These are phyloP conservation scores for Semotilus atromaculatus DNA, from an alignment of 2,797 vertebrate species.

Conservation along the genomic window DNA sequence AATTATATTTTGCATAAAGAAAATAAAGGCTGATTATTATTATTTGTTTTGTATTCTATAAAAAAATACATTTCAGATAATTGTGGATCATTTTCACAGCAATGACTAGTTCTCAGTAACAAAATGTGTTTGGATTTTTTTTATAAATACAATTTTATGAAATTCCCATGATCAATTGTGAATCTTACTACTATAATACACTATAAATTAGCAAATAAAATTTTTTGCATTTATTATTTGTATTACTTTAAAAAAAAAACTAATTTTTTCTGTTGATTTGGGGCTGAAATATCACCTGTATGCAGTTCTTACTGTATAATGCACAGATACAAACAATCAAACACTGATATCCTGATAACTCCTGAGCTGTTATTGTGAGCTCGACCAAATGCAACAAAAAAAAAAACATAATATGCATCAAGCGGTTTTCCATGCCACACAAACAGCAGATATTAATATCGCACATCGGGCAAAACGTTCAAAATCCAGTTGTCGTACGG, in stretches of 20 bases:
- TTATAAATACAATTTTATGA: not conserved
- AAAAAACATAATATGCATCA: constrained; percentile 28
- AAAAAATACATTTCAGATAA: not conserved
- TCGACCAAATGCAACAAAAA: not conserved
- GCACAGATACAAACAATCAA: not conserved
- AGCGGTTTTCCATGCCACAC: not conserved
- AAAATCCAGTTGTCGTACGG: constrained; percentile 31
- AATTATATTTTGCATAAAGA: not conserved
- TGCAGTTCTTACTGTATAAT: not conserved
- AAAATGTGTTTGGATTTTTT: not conserved
- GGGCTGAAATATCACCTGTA: not conserved
- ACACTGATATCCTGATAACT: not conserved
- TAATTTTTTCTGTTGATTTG: not conserved
- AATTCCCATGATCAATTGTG: constrained; percentile 1
- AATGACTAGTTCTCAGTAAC: not conserved
- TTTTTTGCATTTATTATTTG: not conserved
- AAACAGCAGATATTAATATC: constrained; percentile 25
- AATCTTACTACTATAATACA: not conserved
- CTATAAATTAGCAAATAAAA: not conserved
- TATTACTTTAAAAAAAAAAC: not conserved
- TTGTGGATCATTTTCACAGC: not conserved
- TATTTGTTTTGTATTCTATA: too few species aligned
- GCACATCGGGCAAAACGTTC: constrained; percentile 17
- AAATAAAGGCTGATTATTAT: not conserved
- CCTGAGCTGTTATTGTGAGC: constrained; percentile 21